Base-by-base conservation (phyloP, 1,140 invertebrate genomes). In the Trachymyrmex septentrionalis region DNA sequence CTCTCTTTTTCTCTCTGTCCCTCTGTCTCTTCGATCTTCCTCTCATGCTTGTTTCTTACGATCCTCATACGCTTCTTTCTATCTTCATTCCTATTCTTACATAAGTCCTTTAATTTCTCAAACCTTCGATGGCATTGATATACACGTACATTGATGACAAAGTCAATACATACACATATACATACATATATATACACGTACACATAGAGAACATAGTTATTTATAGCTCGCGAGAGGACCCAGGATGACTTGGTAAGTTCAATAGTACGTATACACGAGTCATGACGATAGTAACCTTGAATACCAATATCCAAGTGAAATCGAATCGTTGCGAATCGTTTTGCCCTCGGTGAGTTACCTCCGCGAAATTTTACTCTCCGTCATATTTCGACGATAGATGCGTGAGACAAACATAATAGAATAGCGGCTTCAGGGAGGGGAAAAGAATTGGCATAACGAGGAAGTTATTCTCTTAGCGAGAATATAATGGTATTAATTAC, bases 401-500 rank as follows among this genome's bases (percentile, higher is more conserved):
- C 87, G 88, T 89, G 87, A 78, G 87, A 88, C 78, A 38, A 72
- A 27, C 50, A 63, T 44, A 44, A 44, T 21, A 61, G 86, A 55
- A 71, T 50, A 38, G 61, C 66, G 55, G 55, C 30, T 14, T 55
- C 69, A 44, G 59, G 19, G 21, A 57, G 24, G 24, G 10, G 34
- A 27, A n/a, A n/a, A 27, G 66, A 27, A 55, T 63, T 55, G 53
- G 38, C 53, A 44, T 55, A 34, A 90, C 34, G 21, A 88, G 81
- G 53, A 86, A 90, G 59, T 19, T n/a, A 16, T 44, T 75, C 12
- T 71, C 64, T 85, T 73, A 81, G 44, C 21, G 48, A 59, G 50
- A 57, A 19, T 81, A 44, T 69, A 90, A 91, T 88, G 50, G 67
- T 72, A 91, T 91, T 91, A 91, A 91, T 88, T 90, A 88, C 76